Evolutionary conservation across 2,113 vertebrate genomes (phyloP).

Genomic region (Strigops habroptila): DNA sequence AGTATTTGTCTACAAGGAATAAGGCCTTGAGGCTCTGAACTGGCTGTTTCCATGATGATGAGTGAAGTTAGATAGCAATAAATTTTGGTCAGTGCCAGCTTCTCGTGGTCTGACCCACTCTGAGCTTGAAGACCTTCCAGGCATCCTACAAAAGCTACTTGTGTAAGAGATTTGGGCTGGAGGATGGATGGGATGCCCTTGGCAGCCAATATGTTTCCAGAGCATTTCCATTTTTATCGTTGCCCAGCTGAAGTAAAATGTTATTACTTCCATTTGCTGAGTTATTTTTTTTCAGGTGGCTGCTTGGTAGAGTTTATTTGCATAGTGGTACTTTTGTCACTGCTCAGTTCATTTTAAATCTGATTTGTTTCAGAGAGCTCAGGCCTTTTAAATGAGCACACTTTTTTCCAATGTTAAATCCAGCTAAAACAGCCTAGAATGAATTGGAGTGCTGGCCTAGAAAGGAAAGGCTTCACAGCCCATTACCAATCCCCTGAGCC

Average conservation of each 20-base stretch:
- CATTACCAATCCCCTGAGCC: slow-evolving; percentile 14
- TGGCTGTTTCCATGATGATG: neutral
- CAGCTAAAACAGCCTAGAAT: neutral
- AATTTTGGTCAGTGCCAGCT: neutral
- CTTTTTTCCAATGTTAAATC: neutral
- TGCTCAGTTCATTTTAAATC: neutral
- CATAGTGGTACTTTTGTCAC: neutral
- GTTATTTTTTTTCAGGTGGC: neutral
- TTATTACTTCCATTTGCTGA: neutral
- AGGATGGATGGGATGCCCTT: neutral
- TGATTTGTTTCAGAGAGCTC: neutral
- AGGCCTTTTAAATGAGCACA: neutral
- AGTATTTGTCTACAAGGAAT: neutral
- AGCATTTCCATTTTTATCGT: neutral
- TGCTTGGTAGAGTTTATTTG: neutral
- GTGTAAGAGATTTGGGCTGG: neutral
- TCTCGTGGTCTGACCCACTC: neutral
- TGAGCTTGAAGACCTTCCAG: neutral
- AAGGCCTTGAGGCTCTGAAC: neutral
- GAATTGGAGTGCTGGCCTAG: slow-evolving; percentile 27
- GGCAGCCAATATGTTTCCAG: neutral
- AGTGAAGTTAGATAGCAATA: neutral
- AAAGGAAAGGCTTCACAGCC: slow-evolving; percentile 37
- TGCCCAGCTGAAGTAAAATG: neutral
- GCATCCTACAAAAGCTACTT: neutral